Conservation (phyloP, 2,113 vertebrate species). For the Chloebia gouldiae region DNA sequence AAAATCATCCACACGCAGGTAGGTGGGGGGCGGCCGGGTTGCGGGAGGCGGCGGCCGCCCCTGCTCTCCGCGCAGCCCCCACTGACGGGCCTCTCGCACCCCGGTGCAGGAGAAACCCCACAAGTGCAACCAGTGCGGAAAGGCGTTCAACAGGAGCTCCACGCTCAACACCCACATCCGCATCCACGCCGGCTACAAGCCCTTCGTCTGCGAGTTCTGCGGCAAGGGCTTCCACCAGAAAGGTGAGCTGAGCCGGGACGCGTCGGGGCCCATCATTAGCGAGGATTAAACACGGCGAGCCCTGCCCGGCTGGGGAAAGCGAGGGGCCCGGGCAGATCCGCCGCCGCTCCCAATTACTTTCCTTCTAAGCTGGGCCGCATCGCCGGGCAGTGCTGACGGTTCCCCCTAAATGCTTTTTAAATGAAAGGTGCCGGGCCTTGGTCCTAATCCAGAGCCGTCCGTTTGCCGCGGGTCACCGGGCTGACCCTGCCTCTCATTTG, state of each 20-base stretch:
- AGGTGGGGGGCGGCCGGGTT: conserved; percentile 35
- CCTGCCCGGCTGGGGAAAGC: background rate
- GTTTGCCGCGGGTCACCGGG: conserved; percentile 82
- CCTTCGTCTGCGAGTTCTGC: conserved; percentile 97
- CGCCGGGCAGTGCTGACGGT: background rate
- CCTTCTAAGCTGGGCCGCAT: background rate
- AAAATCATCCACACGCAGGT: conserved; percentile 99
- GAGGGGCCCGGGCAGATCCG: background rate
- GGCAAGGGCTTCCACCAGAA: conserved; percentile 99
- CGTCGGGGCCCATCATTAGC: background rate
- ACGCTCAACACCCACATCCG: conserved; percentile 97
- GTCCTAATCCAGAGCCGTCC: conserved; percentile 70
- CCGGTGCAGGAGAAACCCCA: conserved; percentile 91
- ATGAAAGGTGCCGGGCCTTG: conserved; percentile 70
- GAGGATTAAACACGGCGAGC: background rate
- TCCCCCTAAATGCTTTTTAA: conserved; percentile 63
- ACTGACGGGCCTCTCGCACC: background rate
- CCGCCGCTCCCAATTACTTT: conserved; percentile 18
- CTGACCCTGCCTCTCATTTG: conserved; percentile 72
- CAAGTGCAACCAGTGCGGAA: conserved; percentile 97
- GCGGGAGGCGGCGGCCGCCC: background rate
- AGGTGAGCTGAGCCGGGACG: conserved; percentile 75
- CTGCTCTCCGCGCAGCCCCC: background rate
- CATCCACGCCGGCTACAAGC: conserved; percentile 98
- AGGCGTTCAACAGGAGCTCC: conserved; percentile 99